Conservation (phyloP, 2,888 invertebrate species). For the Dromius quadrimaculatus region DNA sequence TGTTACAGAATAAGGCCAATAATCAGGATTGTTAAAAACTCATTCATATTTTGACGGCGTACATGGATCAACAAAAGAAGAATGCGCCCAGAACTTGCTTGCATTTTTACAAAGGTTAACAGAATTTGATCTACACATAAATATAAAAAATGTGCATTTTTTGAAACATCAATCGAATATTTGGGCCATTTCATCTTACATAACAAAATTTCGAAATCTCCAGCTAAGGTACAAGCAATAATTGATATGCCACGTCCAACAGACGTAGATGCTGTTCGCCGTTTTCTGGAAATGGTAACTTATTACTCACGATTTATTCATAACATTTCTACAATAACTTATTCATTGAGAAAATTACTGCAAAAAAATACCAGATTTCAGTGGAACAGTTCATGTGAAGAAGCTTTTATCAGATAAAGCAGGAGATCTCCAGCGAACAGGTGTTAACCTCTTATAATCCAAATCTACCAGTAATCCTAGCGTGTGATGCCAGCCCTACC, state of each 20-base stretch:
- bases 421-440: conserved; percentile 54
- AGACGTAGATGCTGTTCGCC: conserved; percentile 35
- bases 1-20: too few species aligned
- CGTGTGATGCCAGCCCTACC: conserved; percentile 47
- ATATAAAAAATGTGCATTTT: background rate
- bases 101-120: too few species aligned
- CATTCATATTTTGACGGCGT: too few species aligned
- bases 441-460: conserved; percentile 56
- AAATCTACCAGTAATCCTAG: conserved; percentile 52
- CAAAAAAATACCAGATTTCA: conserved; percentile 48
- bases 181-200: background rate
- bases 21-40: too few species aligned
- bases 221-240: conserved; percentile 8
- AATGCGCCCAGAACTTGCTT: too few species aligned
- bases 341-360: conserved; percentile 53
- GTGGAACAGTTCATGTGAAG: conserved; percentile 54
- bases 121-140: too few species aligned
- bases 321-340: conserved; percentile 50
- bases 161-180: background rate
- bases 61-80: too few species aligned
- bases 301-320: conserved; percentile 55
- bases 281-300: conserved; percentile 54
- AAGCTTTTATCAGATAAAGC: conserved; percentile 55
- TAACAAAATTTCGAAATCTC: conserved; percentile 9
- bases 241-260: conserved; percentile 3